These are phyloP conservation scores for Setophaga petechia DNA, from an alignment of 2,113 vertebrate genomes.

Conservation along the genomic window DNA sequence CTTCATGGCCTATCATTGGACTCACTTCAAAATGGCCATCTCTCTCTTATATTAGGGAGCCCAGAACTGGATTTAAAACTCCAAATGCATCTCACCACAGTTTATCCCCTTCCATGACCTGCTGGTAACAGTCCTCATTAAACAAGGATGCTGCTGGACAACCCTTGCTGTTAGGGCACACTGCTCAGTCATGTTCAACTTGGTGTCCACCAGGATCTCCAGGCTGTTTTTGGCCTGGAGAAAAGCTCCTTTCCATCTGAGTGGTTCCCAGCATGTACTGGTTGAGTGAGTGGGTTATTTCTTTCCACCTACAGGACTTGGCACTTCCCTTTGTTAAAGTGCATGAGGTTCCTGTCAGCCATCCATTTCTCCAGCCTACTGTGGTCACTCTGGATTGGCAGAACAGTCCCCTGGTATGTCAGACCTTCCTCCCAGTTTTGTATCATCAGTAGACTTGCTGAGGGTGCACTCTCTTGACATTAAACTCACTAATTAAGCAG, in stretches of 20 bases:
- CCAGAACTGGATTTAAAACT: neutral
- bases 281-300: neutral
- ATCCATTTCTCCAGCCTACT: neutral
- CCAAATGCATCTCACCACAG: rapidly evolving
- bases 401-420: neutral
- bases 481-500: neutral
- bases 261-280: neutral
- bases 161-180: neutral
- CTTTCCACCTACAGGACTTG: neutral
- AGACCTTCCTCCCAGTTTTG: neutral
- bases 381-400: neutral
- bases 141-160: neutral
- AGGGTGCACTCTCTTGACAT: neutral
- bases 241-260: neutral
- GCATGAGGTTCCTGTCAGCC: neutral
- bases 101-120: neutral
- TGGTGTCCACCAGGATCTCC: neutral
- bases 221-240: neutral
- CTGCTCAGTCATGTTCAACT: neutral
- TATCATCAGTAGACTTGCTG: neutral
- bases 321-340: neutral
- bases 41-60: neutral
- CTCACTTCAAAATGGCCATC: neutral
- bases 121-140: neutral
- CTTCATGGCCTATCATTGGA: neutral